Evolutionary conservation across 1,140 invertebrate species (phyloP).

Genomic region (Anagrus nilaparvatae): DNA sequence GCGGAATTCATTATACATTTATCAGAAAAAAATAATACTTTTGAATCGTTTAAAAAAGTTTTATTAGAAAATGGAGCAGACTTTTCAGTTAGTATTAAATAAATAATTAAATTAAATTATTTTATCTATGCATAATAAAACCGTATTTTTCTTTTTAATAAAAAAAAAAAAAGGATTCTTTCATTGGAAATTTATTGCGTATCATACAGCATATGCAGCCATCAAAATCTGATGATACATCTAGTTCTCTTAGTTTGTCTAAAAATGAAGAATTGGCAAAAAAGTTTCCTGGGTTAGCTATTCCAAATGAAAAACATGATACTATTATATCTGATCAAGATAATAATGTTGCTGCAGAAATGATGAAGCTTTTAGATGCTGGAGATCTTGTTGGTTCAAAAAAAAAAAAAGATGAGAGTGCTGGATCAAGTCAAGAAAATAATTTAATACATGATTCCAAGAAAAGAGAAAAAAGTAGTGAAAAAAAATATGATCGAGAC

Average conservation of each 20-base stretch:
- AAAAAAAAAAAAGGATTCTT: constrained; percentile 71
- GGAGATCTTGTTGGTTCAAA: not conserved
- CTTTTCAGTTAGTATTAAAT: constrained; percentile 52
- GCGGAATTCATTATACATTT: constrained; percentile 95
- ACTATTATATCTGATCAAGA: constrained; percentile 21
- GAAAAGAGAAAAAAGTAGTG: not conserved
- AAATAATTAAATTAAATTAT: not conserved
- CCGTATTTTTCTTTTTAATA: constrained; percentile 8
- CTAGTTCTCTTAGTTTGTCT: constrained; percentile 17
- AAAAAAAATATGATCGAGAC: not conserved
- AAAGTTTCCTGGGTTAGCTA: constrained; percentile 82
- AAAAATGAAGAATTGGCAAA: constrained; percentile 53
- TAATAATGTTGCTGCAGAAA: constrained; percentile 3
- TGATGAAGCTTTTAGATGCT: constrained; percentile 1
- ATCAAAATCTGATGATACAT: constrained; percentile 19
- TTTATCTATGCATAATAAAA: not conserved
- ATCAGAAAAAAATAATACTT: constrained; percentile 76
- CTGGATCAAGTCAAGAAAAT: not conserved
- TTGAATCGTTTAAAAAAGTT: constrained; percentile 80
- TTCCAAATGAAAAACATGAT: constrained; percentile 69
- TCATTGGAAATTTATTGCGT: constrained; percentile 81
- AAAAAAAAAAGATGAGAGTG: not conserved
- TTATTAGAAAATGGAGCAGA: constrained; percentile 88
- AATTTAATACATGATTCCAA: not conserved
- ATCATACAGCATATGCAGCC: constrained; percentile 94